A percentile compares a stretch with the other conserved stretches of the same genome.
phyloP scores from a whole-genome alignment of 1,140 invertebrate species.

The Pygmarrhopalites habei region DNA sequence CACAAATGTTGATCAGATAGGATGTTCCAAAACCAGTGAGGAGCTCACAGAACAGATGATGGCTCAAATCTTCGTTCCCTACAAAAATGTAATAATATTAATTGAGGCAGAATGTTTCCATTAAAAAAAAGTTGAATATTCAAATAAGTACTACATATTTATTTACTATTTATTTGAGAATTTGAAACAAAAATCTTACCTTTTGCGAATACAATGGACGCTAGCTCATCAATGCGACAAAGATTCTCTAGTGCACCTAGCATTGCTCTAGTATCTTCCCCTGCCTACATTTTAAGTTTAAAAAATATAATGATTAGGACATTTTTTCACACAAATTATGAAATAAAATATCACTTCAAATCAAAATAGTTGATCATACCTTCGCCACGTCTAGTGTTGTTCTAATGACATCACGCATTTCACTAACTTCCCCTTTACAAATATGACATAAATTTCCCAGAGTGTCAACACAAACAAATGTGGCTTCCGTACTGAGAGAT shows the following conservation, averaged over 20 bases:
- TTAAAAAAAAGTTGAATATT: too few species aligned
- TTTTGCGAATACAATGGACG: conserved; percentile 38
- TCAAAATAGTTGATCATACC: too few species aligned
- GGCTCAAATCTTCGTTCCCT: conserved; percentile 38
- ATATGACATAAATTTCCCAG: conserved; percentile 27
- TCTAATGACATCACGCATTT: conserved; percentile 38
- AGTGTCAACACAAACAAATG: conserved; percentile 36
- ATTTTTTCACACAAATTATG: too few species aligned
- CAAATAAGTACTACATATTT: too few species aligned
- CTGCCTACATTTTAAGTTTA: too few species aligned
- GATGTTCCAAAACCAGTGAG: conserved; percentile 38
- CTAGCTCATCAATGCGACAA: conserved; percentile 33
- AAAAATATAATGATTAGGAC: too few species aligned
- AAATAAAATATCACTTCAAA: too few species aligned
- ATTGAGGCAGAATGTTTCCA: too few species aligned
- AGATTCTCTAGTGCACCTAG: conserved; percentile 35
- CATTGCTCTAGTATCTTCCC: conserved; percentile 38
- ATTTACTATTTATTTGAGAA: too few species aligned
- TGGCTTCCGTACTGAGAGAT: conserved; percentile 33
- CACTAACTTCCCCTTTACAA: conserved; percentile 38
- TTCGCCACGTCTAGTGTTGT: conserved; percentile 38
- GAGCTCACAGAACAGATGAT: conserved; percentile 38
- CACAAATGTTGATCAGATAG: conserved; percentile 36
- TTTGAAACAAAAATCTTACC: conserved; percentile 18
- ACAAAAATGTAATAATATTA: too few species aligned